Evolutionary conservation across 2,113 vertebrate genomes (phyloP).

Genomic region (Nansenia antarctica): DNA sequence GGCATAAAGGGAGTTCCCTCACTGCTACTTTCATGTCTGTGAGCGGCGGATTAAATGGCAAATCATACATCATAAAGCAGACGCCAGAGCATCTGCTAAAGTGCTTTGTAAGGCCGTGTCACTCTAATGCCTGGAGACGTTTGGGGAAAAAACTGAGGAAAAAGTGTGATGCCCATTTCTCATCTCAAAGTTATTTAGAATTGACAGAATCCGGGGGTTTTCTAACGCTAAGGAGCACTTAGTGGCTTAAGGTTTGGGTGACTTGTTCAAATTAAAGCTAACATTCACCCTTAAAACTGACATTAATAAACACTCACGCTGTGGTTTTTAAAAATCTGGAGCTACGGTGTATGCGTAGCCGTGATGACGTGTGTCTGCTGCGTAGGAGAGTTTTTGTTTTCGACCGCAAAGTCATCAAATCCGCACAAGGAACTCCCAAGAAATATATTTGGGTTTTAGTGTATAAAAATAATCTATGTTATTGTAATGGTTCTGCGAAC

Average conservation of each 20-base stretch:
- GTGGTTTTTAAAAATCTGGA: neutral
- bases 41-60: slow-evolving; percentile 64
- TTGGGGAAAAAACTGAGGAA: slow-evolving; percentile 48
- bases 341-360: neutral
- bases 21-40: slow-evolving; percentile 55
- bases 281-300: slow-evolving; percentile 7
- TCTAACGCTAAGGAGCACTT: slow-evolving; percentile 23
- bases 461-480: slow-evolving; percentile 34
- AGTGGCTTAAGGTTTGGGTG: slow-evolving; percentile 17
- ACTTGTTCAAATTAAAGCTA: slow-evolving; percentile 30
- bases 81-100: slow-evolving; percentile 74
- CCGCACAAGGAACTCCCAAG: slow-evolving; percentile 13
- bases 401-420: slow-evolving; percentile 3
- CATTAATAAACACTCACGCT: slow-evolving; percentile 18
- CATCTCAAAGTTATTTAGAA: slow-evolving; percentile 46
- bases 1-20: slow-evolving; percentile 56
- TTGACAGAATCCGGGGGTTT: slow-evolving; percentile 31
- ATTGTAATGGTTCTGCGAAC: slow-evolving; percentile 1
- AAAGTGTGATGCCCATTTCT: slow-evolving; percentile 53
- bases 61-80: slow-evolving; percentile 70
- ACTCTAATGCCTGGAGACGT: slow-evolving; percentile 38
- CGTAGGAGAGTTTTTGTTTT: neutral
- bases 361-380: neutral
- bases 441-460: slow-evolving; percentile 17
- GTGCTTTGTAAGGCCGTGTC: slow-evolving; percentile 60